Evolutionary conservation across 2,888 invertebrate genomes (phyloP).

Genomic region (Ophion slaviceki): DNA sequence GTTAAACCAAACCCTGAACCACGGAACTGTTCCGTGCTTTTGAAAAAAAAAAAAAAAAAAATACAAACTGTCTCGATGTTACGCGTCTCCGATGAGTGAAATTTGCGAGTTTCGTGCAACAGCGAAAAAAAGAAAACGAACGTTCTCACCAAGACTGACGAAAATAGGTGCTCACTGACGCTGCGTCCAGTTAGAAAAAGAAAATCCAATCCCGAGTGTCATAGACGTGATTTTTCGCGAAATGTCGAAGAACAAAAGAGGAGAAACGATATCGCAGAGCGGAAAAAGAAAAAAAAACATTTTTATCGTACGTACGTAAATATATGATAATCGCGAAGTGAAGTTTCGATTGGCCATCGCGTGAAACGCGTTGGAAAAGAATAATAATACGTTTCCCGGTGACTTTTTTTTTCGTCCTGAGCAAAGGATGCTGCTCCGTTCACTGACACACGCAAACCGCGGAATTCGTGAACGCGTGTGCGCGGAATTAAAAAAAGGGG

Average conservation of each 20-base stretch:
- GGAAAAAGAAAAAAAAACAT: not conserved
- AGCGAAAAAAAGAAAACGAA: not conserved
- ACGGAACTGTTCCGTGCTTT: conserved; percentile 44
- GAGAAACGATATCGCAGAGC: conserved; percentile 18
- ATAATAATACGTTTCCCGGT: conserved; percentile 6
- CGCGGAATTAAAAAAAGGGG: not conserved
- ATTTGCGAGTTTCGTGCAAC: conserved; percentile 46
- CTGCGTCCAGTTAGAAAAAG: conserved; percentile 40
- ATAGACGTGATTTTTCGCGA: conserved; percentile 44
- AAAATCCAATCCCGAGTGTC: conserved; percentile 59
- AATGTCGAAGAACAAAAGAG: not conserved
- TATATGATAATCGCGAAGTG: conserved; percentile 51
- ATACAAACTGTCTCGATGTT: conserved; percentile 46
- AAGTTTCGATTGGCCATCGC: conserved; percentile 25
- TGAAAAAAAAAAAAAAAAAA: not conserved
- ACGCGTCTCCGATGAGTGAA: conserved; percentile 53
- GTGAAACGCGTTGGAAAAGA: conserved; percentile 29
- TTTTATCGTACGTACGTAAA: conserved; percentile 14
- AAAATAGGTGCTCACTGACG: conserved; percentile 38
- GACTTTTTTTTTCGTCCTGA: conserved; percentile 26
- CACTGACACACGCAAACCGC: conserved; percentile 26
- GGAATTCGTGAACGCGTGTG: conserved; percentile 9
- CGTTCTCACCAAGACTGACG: conserved; percentile 39
- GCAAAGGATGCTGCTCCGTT: conserved; percentile 16
- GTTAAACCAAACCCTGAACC: conserved; percentile 15